Evolutionary conservation across 2,113 vertebrate species (phyloP), one percentile per base, ranked within the genome.

Genomic region (Chlamydotis undulata): DNA sequence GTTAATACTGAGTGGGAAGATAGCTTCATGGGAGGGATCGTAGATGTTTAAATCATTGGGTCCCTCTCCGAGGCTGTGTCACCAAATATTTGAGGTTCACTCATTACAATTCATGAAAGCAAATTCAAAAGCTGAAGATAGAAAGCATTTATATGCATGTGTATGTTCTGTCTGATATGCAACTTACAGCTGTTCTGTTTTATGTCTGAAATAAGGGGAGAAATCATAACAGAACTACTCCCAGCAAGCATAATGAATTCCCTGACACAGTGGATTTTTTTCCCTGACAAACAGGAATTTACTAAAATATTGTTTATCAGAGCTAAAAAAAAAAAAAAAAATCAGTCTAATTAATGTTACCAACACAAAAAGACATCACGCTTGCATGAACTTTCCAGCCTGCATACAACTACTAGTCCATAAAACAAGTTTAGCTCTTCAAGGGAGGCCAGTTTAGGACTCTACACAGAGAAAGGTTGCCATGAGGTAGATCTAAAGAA

Each of bases 111-210:
- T 96, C 71, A 73, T 75, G 52, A 86, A 47, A 95, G 70, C 47
- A 93, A 94, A 95, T 96, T 83, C 87, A 90, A 93, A 79, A 73
- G 68, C 47, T 68, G 88, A 63, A 70, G 82, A 95, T 35, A 93
- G 64, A 81, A 94, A 94, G 29, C 53, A 87, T 95, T 95, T 97
- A 84, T 96, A 95, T 95, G 80, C 64, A 35, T 86, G 50, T 78
- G 41, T 68, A 60, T 59, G 18, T 95, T 93, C 95, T 93, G 53
- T 81, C 63, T 83, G 70, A 64, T 82, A 65, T 39, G 47, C 43
- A 89, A 93, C 71, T 76, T 14, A 35, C 83, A 96, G 76, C 49
- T 90, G 68, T 93, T 95, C 96, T 95, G 80, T 78, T 98, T 97
- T 93, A 85, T 95, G 82, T 88, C 94, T 93, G 87, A 97, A 96